Evolutionary conservation across 2,797 vertebrate genomes (phyloP).

Genomic region (Podargus strigoides): DNA sequence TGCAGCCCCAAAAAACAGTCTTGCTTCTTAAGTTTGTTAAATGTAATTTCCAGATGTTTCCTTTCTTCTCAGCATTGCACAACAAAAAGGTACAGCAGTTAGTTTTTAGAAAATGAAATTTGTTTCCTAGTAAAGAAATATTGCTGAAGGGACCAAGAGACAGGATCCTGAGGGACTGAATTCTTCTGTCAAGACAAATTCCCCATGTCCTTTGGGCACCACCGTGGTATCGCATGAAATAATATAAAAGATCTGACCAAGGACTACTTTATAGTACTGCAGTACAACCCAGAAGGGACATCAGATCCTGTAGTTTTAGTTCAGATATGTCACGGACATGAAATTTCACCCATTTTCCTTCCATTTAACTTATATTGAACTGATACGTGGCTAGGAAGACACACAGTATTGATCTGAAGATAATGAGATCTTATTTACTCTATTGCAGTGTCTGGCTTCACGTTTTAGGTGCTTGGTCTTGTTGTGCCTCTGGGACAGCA

Average conservation of each 20-base stretch:
- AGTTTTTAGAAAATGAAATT: neutral
- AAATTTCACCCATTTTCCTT: neutral
- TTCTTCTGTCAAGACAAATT: neutral
- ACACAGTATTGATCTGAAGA: neutral
- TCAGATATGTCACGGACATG: neutral
- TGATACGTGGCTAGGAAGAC: neutral
- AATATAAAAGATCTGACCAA: neutral
- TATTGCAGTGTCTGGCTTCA: neutral
- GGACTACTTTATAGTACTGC: neutral
- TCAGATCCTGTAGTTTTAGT: neutral
- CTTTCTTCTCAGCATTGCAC: neutral
- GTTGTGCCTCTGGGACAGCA: neutral
- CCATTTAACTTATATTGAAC: neutral
- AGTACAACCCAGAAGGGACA: neutral
- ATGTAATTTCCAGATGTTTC: slow-evolving; percentile 22
- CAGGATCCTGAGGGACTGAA: neutral
- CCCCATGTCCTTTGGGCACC: neutral
- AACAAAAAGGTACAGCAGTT: neutral
- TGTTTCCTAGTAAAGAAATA: neutral
- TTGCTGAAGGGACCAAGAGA: neutral
- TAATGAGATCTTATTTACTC: neutral
- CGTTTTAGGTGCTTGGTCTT: neutral
- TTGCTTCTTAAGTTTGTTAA: slow-evolving; percentile 28
- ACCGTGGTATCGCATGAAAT: neutral
- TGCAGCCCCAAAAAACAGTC: neutral